Base-by-base conservation (phyloP, 1,140 invertebrate species). In the Papilio helenus region DNA sequence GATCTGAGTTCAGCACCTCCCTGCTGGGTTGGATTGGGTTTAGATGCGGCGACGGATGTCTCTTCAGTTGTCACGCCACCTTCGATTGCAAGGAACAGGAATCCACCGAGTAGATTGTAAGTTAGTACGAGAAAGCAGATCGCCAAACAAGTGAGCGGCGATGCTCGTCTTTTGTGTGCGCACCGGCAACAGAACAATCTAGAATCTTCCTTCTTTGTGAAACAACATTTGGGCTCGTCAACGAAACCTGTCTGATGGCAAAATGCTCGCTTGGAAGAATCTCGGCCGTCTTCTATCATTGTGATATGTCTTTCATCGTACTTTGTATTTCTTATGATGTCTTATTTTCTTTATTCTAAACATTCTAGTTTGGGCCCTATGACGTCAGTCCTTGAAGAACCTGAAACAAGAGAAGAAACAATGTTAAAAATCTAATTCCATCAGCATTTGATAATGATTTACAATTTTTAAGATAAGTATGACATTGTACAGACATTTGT, bases 101-200 rank as follows among this genome's bases (percentile, higher is more conserved):
- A 98, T 1, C 98, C 98, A 12, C 99, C 99, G 58, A 99, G 96
- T 1, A 99, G 95, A 44, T 98, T 98, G 94, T 99, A 99, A 2
- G 97, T 97, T 44, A 99, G 95, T 1, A 99, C 98, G 73, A 99
- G 96, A 79, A 96, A 96, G 89, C 98, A 98, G 34, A 99, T 96
- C 44, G 98, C 98, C 4, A 95, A 83, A 79, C 94, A 95, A 2
- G 94, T 93, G 34, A 94, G 86, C 0, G 92, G 91, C 0, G 93
- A 94, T 0, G 93, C 92, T 42, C 92, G 86, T 16, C 92, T 84
- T 51, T 90, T 88, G 77, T 90, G 92, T 5, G 87, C 89, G 72
- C 92, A 93, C 65, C 89, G 86, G 61, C 92, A 92, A 78, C 92
- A 93, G 68, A 87, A 88, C 7, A 88, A 79, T 72, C 79, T 86